Base-by-base conservation (phyloP, 1,140 invertebrate genomes). In the Melitaea cinxia region DNA sequence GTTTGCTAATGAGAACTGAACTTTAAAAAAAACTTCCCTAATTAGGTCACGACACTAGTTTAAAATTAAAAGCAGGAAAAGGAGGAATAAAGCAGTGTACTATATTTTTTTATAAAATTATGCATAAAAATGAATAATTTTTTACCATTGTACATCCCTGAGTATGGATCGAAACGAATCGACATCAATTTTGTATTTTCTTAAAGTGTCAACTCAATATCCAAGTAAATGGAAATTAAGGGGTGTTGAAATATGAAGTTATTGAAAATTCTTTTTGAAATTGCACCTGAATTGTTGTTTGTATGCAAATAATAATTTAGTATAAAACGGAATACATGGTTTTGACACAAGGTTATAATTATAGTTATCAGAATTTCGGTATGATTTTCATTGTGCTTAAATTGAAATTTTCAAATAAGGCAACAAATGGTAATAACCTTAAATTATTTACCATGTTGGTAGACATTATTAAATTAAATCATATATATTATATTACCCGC, bases 191-290 rank as follows among this genome's bases (percentile, higher is more conserved):
- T 60, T 60, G 26, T 60, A 60, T 50, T 47, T 50, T 50, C 45
- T 60, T 37, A 30, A 50, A 50, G 57, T 60, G 57, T 60, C 57
- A 60, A 35, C 57, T 50, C 45, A 42, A 60, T 33, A 60, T 50
- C 45, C 37, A 21, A 50, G 42, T 28, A 60, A 59, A 49, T 59
- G 45, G 17, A 60, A 60, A 60, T 50, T 49, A 60, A 60, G 30
- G 57, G 45, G 57, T 60, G 57, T 45, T 60, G 47, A 60, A 23
- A 50, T 49, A 33, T 59, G n/a, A 50, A 35, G 15, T 37, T 45
- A 60, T 60, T 35, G 30, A 30, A 1, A 50, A 60, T 60, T 60
- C 57, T 60, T 60, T 60, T 60, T 60, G 57, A 60, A 35, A 60
- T 39, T 24, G 30, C 15, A 39, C 23, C 35, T 59, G 26, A 50